Evolutionary conservation across 2,797 vertebrate species (phyloP), one percentile per base, ranked within the genome.

Genomic region (Enoplosus armatus): DNA sequence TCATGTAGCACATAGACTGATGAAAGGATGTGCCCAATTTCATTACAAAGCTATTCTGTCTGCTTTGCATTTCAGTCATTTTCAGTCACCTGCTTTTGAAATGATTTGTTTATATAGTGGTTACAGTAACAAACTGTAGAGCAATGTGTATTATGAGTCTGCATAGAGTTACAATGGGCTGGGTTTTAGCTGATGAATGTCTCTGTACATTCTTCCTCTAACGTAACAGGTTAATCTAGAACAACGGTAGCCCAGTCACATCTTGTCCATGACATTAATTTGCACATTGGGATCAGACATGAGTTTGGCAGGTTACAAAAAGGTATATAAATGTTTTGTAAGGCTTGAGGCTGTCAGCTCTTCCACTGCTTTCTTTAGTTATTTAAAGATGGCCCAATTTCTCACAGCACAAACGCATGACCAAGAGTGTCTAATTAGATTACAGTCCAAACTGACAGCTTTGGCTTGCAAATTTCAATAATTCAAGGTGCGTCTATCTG

Each of bases 381-480:
- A 89, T 92, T 91, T 86, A 90, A 92, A 90, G 84, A 82, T 56
- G 89, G 70, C 89, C 91, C 69, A 69, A 35, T 91, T 92, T 82
- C 72, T 77, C 54, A 54, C 26, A 16, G 63, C 55, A 68, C 63
- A 72, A 85, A 81, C 33, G 63, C 67, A 77, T 72, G 65, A 74
- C 39, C 75, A 77, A 66, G 64, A 83, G 35, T 73, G 75, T 89
- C 86, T 83, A 65, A 86, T 88, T 78, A 72, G 87, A 89, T 91
- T 85, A 79, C 58, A 60, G 77, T 77, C 56, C 66, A 78, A 77
- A 85, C 70, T 75, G 79, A 89, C 84, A 73, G 75, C 62, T 82
- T 85, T 84, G 72, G 85, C 55, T 63, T 67, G 24, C 31, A 85
- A 72, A 85, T 85, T 83, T 70, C 26, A 51, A 61, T 77, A 60